Conservation (phyloP, 2,888 invertebrate species). For the Craniophora ligustri region DNA sequence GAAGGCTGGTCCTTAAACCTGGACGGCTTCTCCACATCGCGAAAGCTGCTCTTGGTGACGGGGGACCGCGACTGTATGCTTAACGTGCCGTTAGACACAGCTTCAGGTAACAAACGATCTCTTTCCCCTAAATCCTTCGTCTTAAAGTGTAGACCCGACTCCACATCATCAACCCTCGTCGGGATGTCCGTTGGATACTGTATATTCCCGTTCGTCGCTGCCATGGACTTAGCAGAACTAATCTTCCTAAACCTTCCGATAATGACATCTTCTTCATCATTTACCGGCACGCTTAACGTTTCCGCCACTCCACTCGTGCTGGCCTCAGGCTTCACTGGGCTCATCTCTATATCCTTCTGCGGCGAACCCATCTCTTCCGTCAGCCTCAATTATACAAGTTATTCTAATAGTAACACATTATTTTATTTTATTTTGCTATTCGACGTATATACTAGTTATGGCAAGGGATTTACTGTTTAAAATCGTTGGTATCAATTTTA, state of each 20-base stretch:
- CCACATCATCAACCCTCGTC: constrained; percentile 71
- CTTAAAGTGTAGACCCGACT: constrained; percentile 78
- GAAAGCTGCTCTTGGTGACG: constrained; percentile 89
- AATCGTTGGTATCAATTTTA: not conserved
- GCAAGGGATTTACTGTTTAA: constrained; percentile 1
- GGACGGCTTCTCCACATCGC: constrained; percentile 89
- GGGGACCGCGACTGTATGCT: constrained; percentile 62
- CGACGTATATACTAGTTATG: too few species aligned
- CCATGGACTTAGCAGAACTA: constrained; percentile 87
- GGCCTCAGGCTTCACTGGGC: constrained; percentile 72
- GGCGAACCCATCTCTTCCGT: constrained; percentile 69
- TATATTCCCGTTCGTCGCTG: constrained; percentile 84
- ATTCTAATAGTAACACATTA: constrained; percentile 38
- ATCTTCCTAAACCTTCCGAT: constrained; percentile 86
- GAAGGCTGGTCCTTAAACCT: constrained; percentile 89
- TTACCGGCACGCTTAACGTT: constrained; percentile 64
- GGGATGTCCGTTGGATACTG: constrained; percentile 78
- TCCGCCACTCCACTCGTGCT: constrained; percentile 60
- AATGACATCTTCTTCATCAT: constrained; percentile 84
- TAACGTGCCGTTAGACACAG: constrained; percentile 60
- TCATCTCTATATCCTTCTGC: constrained; percentile 82
- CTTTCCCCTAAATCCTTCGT: constrained; percentile 68
- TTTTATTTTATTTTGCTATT: constrained; percentile 12
- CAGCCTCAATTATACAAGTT: constrained; percentile 5
- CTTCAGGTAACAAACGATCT: constrained; percentile 71